Conservation (phyloP, 2,113 vertebrate genomes). For the Pseudopipra pipra region DNA sequence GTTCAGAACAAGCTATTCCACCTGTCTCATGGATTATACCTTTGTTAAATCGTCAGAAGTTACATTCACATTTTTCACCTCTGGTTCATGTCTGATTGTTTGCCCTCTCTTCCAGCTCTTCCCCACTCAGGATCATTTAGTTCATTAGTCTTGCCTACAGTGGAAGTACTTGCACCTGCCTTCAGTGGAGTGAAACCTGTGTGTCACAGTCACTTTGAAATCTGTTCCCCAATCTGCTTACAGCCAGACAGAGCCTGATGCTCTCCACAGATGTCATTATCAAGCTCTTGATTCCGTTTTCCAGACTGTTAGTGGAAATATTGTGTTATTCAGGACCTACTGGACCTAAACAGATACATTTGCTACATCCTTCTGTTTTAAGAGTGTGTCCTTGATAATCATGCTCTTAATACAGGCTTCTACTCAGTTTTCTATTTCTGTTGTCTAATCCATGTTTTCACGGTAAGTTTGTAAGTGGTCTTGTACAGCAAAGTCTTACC, state of each 20-base stretch:
- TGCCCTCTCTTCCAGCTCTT: not conserved
- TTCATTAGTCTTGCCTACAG: not conserved
- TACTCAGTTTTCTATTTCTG: not conserved
- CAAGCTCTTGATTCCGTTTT: not conserved
- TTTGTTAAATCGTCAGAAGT: not conserved
- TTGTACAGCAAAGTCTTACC: not conserved
- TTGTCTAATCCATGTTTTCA: not conserved
- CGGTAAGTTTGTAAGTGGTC: not conserved
- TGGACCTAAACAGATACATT: slow-evolving; percentile 1
- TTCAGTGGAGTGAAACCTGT: not conserved
- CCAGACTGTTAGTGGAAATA: not conserved
- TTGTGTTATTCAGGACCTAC: not conserved
- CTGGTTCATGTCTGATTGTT: not conserved
- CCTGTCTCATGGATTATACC: not conserved
- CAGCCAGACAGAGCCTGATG: not conserved
- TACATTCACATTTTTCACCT: not conserved
- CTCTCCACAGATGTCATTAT: slow-evolving; percentile 6
- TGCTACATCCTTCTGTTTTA: not conserved
- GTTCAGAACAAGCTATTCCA: not conserved
- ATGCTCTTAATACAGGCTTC: not conserved
- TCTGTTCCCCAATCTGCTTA: slow-evolving; percentile 33
- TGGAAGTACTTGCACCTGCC: not conserved
- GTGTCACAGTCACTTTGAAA: slow-evolving; percentile 18
- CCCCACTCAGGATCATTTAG: not conserved
- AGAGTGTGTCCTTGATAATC: not conserved